phyloP scores from a whole-genome alignment of 2,888 invertebrate species.

The Drosophila recens region DNA sequence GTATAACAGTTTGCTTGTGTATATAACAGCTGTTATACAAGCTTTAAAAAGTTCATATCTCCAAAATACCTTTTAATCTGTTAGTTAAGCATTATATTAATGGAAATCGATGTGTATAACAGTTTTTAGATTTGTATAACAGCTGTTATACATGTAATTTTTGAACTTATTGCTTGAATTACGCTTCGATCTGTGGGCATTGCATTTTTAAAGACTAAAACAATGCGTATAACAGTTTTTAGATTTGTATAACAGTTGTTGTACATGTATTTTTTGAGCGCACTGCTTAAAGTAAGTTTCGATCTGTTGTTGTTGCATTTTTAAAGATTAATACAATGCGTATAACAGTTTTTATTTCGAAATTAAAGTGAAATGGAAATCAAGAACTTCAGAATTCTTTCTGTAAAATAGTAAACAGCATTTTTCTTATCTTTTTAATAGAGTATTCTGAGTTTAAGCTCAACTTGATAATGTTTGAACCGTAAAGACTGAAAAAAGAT shows the following conservation, averaged over 20 bases:
- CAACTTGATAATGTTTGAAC: background rate
- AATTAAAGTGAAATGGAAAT: background rate
- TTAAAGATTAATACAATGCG: background rate
- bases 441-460: background rate
- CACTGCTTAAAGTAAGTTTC: background rate
- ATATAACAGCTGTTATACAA: background rate
- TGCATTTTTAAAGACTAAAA: too few relatives aligned
- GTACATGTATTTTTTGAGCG: background rate
- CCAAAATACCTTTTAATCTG: background rate
- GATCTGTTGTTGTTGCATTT: background rate
- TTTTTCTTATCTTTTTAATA: background rate
- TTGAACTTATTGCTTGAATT: too few relatives aligned
- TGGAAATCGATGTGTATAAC: background rate
- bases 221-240: background rate
- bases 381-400: background rate
- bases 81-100: background rate
- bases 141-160: background rate
- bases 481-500: background rate
- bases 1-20: background rate
- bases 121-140: background rate
- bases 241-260: conserved; percentile 1
- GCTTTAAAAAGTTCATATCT: fast-evolving
- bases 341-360: conserved; percentile 3
- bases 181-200: background rate
- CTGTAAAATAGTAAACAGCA: background rate